phyloP scores from a whole-genome alignment of 2,113 vertebrate species.

The Dicrurus megarhynchus region DNA sequence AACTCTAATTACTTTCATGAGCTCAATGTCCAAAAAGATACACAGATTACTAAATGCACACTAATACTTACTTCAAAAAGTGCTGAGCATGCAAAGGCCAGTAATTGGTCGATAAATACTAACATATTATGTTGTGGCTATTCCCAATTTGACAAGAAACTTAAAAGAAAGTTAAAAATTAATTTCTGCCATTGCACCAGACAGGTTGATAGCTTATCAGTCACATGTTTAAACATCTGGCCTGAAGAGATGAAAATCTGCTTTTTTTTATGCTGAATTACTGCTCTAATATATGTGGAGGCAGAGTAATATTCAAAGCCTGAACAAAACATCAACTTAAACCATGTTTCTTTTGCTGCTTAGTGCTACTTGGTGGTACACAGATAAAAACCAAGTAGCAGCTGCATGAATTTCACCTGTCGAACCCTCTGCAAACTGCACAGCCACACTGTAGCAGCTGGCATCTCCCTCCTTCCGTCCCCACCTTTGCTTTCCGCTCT shows the following conservation, averaged over 20 bases:
- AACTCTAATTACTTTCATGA: not conserved
- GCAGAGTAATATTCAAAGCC: not conserved
- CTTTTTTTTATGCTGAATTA: not conserved
- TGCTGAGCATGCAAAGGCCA: not conserved
- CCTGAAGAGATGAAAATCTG: not conserved
- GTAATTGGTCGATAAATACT: not conserved
- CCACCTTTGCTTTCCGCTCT: not conserved
- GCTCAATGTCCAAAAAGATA: not conserved
- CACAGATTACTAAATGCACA: not conserved
- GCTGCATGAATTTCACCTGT: not conserved
- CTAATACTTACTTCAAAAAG: not conserved
- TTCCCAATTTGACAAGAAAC: not conserved
- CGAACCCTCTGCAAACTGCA: not conserved
- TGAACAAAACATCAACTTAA: not conserved
- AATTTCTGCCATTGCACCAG: not conserved
- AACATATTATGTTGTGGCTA: not conserved
- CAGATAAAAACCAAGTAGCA: not conserved
- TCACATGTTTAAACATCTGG: not conserved
- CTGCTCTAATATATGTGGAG: not conserved
- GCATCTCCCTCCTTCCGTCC: not conserved
- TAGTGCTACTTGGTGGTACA: not conserved
- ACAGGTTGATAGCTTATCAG: not conserved
- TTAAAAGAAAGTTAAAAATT: not conserved
- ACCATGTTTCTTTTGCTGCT: not conserved
- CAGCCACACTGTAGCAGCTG: not conserved